phyloP scores from a whole-genome alignment of 2,888 invertebrate genomes.

The Strigamia maritima region DNA sequence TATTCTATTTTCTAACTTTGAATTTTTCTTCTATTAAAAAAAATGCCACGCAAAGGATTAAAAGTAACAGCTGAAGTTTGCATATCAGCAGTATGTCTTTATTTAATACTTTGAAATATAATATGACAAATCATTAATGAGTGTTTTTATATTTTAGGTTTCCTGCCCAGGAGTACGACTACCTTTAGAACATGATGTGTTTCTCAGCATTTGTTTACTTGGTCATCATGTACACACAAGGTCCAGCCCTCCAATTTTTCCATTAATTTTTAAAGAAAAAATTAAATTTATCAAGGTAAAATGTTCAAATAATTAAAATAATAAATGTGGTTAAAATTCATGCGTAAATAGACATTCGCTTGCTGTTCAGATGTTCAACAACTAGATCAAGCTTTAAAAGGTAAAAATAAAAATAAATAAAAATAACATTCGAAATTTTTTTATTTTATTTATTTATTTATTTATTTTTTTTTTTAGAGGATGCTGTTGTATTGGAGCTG shows the following conservation, averaged over 20 bases:
- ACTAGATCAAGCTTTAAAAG: conserved; percentile 33
- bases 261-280: conserved; percentile 66
- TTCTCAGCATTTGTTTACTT: conserved; percentile 66
- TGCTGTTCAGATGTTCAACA: conserved; percentile 37
- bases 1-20: neutral
- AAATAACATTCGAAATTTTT: too few relatives aligned
- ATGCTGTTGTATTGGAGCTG: conserved; percentile 36
- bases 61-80: conserved; percentile 33
- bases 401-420: conserved; percentile 1
- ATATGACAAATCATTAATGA: neutral
- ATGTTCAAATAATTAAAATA: neutral
- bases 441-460: neutral
- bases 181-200: conserved; percentile 72
- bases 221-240: conserved; percentile 68
- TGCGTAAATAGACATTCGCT: conserved; percentile 34
- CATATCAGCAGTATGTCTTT: conserved; percentile 21
- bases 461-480: conserved; percentile 32
- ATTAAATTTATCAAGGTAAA: conserved; percentile 67
- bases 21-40: neutral
- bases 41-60: conserved; percentile 35
- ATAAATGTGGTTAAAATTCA: neutral
- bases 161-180: conserved; percentile 84
- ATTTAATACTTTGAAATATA: neutral
- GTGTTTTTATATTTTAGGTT: conserved; percentile 52
- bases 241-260: conserved; percentile 66